These are phyloP conservation scores for Timandra comae DNA, from an alignment of 2,888 invertebrate species.

Conservation along the genomic window DNA sequence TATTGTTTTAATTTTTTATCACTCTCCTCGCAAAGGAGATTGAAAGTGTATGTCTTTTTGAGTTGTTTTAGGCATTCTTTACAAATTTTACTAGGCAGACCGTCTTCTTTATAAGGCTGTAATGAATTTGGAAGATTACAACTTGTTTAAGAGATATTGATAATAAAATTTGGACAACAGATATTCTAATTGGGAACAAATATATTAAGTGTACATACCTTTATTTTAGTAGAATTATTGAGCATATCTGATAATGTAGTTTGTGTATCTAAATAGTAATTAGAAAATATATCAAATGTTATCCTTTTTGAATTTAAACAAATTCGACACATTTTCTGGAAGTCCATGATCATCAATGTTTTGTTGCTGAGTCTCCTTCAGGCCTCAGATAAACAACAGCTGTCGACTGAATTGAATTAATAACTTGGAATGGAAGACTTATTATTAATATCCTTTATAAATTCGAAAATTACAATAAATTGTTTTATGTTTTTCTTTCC, in stretches of 20 bases:
- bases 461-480: no score
- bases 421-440: no score
- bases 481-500: no score
- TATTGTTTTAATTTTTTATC: constrained; percentile 40
- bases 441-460: no score
- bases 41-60: constrained; percentile 53
- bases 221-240: constrained; percentile 51
- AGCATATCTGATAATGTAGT: constrained; percentile 57
- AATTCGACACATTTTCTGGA: constrained; percentile 54
- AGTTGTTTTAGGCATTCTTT: constrained; percentile 57
- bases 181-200: no score
- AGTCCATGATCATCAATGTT: constrained; percentile 46
- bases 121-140: no score
- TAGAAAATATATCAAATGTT: constrained; percentile 54
- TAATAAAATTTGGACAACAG: not conserved
- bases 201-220: no score
- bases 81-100: constrained; percentile 56
- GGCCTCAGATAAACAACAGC: no score
- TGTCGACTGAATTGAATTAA: no score
- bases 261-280: constrained; percentile 49
- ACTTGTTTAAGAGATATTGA: no score
- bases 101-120: constrained; percentile 50
- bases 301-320: constrained; percentile 49
- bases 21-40: constrained; percentile 52
- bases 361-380: no score